A percentile compares a stretch with the other conserved stretches of the same genome.
phyloP scores from a whole-genome alignment of 2,797 vertebrate species.

The Ctenosaura bakeri region DNA sequence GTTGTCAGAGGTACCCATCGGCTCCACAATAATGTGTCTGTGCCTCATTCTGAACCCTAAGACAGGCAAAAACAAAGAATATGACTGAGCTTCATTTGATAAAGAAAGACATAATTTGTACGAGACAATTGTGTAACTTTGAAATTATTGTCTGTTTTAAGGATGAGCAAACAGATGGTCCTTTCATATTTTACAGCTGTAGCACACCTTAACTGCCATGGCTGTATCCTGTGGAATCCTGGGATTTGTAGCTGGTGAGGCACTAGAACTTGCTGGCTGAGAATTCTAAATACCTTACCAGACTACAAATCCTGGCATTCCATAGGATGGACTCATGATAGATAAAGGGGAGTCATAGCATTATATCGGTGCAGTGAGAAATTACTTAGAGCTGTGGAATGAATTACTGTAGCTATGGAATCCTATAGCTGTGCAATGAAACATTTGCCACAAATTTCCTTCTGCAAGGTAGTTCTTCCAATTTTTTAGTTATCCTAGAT shows the following conservation, averaged over 20 bases:
- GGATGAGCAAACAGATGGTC: not conserved
- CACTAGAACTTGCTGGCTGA: too few species aligned
- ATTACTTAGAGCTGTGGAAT: not conserved
- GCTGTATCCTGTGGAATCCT: not conserved
- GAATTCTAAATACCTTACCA: too few species aligned
- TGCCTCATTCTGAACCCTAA: slow-evolving; percentile 90
- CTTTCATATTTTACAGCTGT: too few species aligned
- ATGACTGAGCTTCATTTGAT: not conserved
- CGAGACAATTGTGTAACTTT: not conserved
- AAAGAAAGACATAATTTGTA: not conserved
- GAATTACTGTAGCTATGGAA: not conserved
- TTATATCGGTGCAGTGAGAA: too few species aligned
- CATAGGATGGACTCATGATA: too few species aligned
- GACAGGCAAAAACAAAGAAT: not conserved
- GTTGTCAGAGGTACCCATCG: slow-evolving; percentile 69
- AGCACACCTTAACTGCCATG: too few species aligned
- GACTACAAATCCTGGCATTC: too few species aligned
- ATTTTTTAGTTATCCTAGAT: not conserved
- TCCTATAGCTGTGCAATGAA: too few species aligned
- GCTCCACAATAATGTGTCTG: slow-evolving; percentile 85
- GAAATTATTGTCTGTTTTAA: not conserved
- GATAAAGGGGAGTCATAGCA: too few species aligned
- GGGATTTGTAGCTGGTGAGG: not conserved
- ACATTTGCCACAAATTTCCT: not conserved
- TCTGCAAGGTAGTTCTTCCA: not conserved